Evolutionary conservation across 2,113 vertebrate genomes (phyloP).

Genomic region (Salvelinus fontinalis): DNA sequence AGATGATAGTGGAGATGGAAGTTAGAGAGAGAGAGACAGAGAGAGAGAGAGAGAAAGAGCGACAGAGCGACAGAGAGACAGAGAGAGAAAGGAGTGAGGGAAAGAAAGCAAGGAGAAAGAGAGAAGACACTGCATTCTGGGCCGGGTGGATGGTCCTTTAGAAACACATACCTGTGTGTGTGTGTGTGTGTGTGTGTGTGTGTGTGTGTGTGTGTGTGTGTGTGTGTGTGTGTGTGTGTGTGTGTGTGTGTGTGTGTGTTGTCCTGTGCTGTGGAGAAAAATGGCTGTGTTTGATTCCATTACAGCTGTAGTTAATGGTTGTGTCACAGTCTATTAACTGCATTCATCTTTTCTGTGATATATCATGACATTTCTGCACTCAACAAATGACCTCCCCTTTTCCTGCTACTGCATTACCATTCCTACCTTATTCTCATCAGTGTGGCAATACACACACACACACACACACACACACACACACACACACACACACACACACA

Average conservation of each 20-base stretch:
- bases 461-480: slow-evolving; percentile 2
- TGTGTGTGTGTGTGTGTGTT: slow-evolving; percentile 43
- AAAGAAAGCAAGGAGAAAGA: background rate
- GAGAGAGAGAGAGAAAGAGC: no score
- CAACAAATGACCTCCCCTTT: slow-evolving; percentile 70
- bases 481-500: slow-evolving; percentile 8
- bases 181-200: no score
- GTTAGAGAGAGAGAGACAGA: no score
- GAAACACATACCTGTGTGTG: no score
- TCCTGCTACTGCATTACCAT: slow-evolving; percentile 51
- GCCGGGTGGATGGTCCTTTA: slow-evolving; percentile 42
- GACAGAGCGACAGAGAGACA: no score
- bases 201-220: no score
- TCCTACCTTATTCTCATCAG: slow-evolving; percentile 47
- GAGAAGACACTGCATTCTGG: no score
- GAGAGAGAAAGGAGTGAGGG: no score
- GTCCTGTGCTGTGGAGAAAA: slow-evolving; percentile 51
- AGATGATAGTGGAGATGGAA: no score
- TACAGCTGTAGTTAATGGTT: slow-evolving; percentile 80
- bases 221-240: slow-evolving; percentile 32
- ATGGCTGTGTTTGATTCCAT: slow-evolving; percentile 76
- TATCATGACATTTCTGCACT: slow-evolving; percentile 68
- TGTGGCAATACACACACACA: slow-evolving; percentile 3
- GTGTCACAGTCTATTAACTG: slow-evolving; percentile 81
- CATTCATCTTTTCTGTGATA: slow-evolving; percentile 78